Evolutionary conservation across 1,140 invertebrate species (phyloP), one percentile per base, ranked within the genome.

Genomic region (Sinonovacula constricta): DNA sequence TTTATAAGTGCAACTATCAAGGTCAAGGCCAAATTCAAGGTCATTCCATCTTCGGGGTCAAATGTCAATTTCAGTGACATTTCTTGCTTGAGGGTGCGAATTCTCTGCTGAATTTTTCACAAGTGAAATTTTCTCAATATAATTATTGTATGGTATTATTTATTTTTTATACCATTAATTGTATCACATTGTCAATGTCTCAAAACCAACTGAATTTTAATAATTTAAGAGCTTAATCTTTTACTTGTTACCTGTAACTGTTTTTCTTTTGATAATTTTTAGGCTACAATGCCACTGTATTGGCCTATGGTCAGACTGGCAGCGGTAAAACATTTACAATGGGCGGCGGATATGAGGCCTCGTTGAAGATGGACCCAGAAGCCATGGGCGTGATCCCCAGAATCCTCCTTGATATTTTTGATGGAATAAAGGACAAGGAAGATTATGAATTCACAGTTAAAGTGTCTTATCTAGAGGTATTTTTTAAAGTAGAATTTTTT

Each of bases 261-360:
- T 49, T 49, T 51, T 31, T 34, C 14, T 69, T n/a, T n/a, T n/a
- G n/a, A n/a, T n/a, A n/a, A n/a, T 24, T 81, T 81, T 56, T 76
- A 90, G 90, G 90, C 30, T 91, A 88, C 56, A 91, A 91, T 88
- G 88, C 88, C 1, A 91, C 90, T 59, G 88, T 91, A 5, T 54
- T 91, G 36, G 97, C 97, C 0, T 98, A 98, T 92, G 97, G 97
- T 0, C 97, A 98, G 90, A 98, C 97, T 0, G 97, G 97, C 10
- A 97, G 96, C 81, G 97, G 97, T 0, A 98, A 98, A 90, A 98
- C 97, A 0, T 94, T 95, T 90, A 95, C 96, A 0, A 98, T 98
- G 97, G 97, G 97, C 1, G 97, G 96, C 24, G 89, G 87, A 15
- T 89, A 89, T 70, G 83, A 85, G 34, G 79, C 79, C 1, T 86